Conservation (phyloP, 2,888 invertebrate genomes). For the Drosophila cognata region DNA sequence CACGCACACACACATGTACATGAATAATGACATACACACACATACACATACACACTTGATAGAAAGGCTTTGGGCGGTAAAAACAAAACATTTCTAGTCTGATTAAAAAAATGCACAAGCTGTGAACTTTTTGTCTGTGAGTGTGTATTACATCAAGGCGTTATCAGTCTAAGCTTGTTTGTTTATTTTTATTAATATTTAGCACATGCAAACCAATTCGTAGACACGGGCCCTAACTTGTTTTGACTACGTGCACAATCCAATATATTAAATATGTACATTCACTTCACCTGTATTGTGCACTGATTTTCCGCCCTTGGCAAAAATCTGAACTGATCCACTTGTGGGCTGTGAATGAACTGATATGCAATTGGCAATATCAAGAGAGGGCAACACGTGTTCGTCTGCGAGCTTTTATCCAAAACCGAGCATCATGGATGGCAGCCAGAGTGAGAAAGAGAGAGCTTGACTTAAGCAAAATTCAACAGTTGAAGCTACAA, state of each 20-base stretch:
- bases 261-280: neutral
- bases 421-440: constrained; percentile 7
- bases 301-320: constrained; percentile 17
- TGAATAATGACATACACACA: neutral
- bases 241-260: neutral
- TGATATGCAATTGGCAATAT: constrained; percentile 8
- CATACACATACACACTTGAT: neutral
- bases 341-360: constrained; percentile 21
- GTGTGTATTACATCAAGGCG: neutral
- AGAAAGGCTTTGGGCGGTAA: neutral
- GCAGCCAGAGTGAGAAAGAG: neutral
- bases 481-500: constrained; percentile 15
- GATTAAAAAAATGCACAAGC: constrained; percentile 16
- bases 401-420: constrained; percentile 44
- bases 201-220: constrained; percentile 23
- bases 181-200: constrained; percentile 30
- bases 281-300: constrained; percentile 25
- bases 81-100: neutral
- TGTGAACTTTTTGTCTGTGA: constrained; percentile 19
- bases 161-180: constrained; percentile 38
- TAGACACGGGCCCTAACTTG: constrained; percentile 10
- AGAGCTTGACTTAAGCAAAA: constrained; percentile 49
- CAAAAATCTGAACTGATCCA: constrained; percentile 29
- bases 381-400: constrained; percentile 37
- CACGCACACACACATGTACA: neutral